These are phyloP conservation scores for Stenchaetothrips biformis DNA, from an alignment of 2,888 invertebrate genomes.

Conservation along the genomic window DNA sequence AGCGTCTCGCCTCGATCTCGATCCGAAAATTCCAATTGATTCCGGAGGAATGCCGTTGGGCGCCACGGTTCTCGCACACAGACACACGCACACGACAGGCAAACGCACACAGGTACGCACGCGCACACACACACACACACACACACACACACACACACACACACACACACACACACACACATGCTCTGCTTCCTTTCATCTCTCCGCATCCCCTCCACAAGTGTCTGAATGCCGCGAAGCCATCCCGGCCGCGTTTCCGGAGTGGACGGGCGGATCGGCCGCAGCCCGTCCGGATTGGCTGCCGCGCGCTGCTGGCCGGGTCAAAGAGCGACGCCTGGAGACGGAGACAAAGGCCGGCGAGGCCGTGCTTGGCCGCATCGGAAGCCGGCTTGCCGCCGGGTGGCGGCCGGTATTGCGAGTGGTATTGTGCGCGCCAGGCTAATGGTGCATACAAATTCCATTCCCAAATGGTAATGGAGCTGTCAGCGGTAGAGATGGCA, in stretches of 20 bases:
- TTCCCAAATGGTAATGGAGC: conserved; percentile 23
- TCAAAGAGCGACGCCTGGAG: too few species aligned
- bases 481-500: conserved; percentile 22
- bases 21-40: conserved; percentile 23
- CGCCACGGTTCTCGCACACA: neutral
- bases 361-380: neutral
- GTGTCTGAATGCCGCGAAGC: too few species aligned
- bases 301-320: too few species aligned
- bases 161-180: too few species aligned
- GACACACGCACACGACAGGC: too few species aligned
- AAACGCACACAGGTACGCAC: too few species aligned
- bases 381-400: too few species aligned
- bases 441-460: conserved; percentile 19
- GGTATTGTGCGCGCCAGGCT: conserved; percentile 7
- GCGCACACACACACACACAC: too few species aligned
- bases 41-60: neutral
- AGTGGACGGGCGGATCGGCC: too few species aligned
- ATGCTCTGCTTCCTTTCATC: neutral
- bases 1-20: conserved; percentile 4
- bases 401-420: neutral
- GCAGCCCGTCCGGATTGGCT: too few species aligned
- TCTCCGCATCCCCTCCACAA: neutral
- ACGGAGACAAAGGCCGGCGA: neutral
- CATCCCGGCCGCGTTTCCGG: too few species aligned
- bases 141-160: too few species aligned